phyloP scores from a whole-genome alignment of 1,140 invertebrate genomes.

The Metopolophium dirhodum region DNA sequence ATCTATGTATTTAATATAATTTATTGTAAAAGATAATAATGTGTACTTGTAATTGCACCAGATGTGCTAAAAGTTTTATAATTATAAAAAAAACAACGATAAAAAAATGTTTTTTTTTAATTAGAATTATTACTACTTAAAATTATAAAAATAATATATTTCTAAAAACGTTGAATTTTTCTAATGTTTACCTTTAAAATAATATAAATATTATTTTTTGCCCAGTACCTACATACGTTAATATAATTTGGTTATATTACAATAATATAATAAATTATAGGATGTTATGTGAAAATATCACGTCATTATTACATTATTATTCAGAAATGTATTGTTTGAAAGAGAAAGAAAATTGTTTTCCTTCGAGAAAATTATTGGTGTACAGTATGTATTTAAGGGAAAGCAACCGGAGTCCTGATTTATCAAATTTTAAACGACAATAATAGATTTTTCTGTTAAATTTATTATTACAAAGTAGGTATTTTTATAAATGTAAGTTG shows the following conservation, averaged over 20 bases:
- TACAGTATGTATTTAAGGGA: not conserved
- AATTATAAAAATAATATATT: not conserved
- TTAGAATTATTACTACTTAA: too few relatives aligned
- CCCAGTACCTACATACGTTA: not conserved
- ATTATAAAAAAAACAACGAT: not conserved
- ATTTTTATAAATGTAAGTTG: not conserved
- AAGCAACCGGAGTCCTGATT: not conserved
- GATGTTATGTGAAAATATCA: constrained; percentile 13
- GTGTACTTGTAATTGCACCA: too few relatives aligned
- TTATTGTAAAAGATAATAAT: too few relatives aligned
- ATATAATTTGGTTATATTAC: not conserved
- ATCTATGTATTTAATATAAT: too few relatives aligned
- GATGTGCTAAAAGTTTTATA: too few relatives aligned
- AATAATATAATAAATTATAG: not conserved
- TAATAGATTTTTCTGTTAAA: not conserved
- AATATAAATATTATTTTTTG: not conserved
- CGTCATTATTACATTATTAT: not conserved
- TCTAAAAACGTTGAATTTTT: not conserved
- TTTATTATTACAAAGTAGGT: too few relatives aligned
- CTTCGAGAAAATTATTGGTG: not conserved
- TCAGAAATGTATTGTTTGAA: not conserved
- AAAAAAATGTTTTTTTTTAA: not conserved
- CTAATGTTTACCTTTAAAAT: not conserved
- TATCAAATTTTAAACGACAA: not conserved
- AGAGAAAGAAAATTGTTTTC: not conserved